Evolutionary conservation across 1,140 invertebrate genomes (phyloP).

Genomic region (Chelonus insularis): DNA sequence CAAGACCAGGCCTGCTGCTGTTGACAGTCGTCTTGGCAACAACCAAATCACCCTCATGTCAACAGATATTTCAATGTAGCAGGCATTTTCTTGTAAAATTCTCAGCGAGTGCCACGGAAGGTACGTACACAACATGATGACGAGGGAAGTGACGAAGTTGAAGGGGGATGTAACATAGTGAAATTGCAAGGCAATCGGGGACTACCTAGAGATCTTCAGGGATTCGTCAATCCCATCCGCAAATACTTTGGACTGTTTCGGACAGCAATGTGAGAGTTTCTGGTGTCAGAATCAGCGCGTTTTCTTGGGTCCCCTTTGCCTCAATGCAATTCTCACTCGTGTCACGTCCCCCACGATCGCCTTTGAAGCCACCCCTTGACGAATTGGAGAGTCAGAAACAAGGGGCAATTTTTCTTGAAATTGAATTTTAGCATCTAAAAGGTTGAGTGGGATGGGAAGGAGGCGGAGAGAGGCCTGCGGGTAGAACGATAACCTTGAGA

Average conservation of each 20-base stretch:
- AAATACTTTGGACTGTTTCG: conserved; percentile 15
- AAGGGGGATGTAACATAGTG: not conserved
- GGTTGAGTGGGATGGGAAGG: not conserved
- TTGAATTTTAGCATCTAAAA: conserved; percentile 24
- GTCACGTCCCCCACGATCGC: conserved; percentile 19
- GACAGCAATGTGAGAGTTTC: conserved; percentile 1
- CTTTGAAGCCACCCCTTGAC: conserved; percentile 16
- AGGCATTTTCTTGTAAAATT: not conserved
- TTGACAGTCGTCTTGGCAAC: not conserved
- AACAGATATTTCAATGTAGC: not conserved
- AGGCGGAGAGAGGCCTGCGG: not conserved
- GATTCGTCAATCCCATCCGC: conserved; percentile 9
- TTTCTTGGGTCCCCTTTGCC: not conserved
- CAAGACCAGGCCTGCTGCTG: no score
- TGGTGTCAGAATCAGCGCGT: conserved; percentile 11
- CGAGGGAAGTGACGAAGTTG: not conserved
- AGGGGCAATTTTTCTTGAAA: conserved; percentile 27
- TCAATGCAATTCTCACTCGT: conserved; percentile 22
- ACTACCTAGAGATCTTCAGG: not conserved
- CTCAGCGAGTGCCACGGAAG: not conserved
- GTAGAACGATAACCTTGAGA: conserved; percentile 3
- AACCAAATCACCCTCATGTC: not conserved
- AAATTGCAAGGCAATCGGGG: not conserved
- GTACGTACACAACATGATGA: not conserved
- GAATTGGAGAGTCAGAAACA: conserved; percentile 26